Base-by-base conservation (phyloP, 2,888 invertebrate species). In the Acrobasis suavella region DNA sequence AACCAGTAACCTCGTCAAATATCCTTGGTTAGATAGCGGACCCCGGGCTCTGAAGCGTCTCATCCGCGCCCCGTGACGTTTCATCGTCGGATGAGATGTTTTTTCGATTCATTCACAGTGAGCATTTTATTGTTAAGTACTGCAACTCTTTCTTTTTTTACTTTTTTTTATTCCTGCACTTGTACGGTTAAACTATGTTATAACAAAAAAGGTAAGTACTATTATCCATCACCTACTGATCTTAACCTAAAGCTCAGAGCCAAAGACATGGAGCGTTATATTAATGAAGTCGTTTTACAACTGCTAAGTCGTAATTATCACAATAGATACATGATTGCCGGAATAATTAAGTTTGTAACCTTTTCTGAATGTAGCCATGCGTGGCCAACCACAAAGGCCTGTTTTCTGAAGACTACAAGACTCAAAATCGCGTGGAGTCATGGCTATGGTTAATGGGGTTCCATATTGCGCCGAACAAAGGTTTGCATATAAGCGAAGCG, bases 401-500 rank as follows among this genome's bases (percentile, higher is more conserved):
- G 6, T 60, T 50, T 50, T 16, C 17, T 14, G 14, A 16, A 60
- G 15, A 51, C 59, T 16, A 38, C 50, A 60, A 1, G 38, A 50
- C 50, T 60, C 39, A 50, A 50, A 60, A 60, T 60, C 10, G 37
- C 50, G 14, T 59, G 37, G 10, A 32, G 37, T 7, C 46, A n/a
- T 16, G 14, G 32, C 7, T 32, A 32, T 32, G 51, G 22, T 50
- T 59, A 59, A 56, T 38, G 37, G 55, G 46, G 54, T 58, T 50
- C 50, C 50, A 64, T 67, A 66, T 67, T 65, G 62, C 59, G 65
- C 64, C 64, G 63, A 60, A 75, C 74, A 78, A 76, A 78, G 71
- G 72, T 69, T 69, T 50, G 50, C 59, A 52, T 52, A 58, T 64
- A 65, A 64, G 63, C 64, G 69, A 66, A 73, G 70, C 67, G 62